Percentiles rank a stretch among this genome's conserved stretches.
Conservation (phyloP, 2,113 vertebrate genomes). For the Gambusia affinis region DNA sequence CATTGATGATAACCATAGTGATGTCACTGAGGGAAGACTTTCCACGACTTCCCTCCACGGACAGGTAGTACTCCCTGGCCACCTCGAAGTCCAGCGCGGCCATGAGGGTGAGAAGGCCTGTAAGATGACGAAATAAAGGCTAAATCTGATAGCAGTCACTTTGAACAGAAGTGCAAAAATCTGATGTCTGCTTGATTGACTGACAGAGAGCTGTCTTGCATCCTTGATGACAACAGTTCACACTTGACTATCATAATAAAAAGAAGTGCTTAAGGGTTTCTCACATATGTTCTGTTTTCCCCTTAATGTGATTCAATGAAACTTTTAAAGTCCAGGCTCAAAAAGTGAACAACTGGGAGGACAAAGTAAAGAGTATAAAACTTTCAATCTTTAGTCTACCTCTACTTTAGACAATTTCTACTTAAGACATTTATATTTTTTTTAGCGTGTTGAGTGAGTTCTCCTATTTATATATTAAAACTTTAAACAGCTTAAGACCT, state of each 20-base stretch:
- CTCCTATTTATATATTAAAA: too few species aligned
- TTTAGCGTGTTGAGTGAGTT: too few species aligned
- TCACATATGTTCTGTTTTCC: too few species aligned
- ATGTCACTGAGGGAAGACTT: conserved; percentile 86
- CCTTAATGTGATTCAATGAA: too few species aligned
- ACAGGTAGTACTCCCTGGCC: conserved; percentile 86
- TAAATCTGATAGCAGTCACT: background rate
- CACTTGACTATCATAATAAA: too few species aligned
- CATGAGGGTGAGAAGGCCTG: conserved; percentile 81
- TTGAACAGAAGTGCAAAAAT: background rate
- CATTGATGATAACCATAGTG: conserved; percentile 87
- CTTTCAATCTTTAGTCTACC: too few species aligned
- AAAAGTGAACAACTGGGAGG: background rate
- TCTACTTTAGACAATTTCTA: too few species aligned
- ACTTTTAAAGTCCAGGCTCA: background rate
- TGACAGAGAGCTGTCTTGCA: too few species aligned
- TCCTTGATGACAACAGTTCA: too few species aligned
- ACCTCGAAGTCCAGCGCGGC: conserved; percentile 90
- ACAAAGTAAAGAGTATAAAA: background rate
- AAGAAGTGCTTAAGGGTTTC: too few species aligned
- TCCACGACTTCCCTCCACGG: conserved; percentile 88
- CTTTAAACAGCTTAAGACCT: too few species aligned
- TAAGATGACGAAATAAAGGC: background rate
- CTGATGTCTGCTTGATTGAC: background rate
- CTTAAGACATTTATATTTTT: too few species aligned